Evolutionary conservation across 1,140 invertebrate species (phyloP).

Genomic region (Temnothorax nylanderi): DNA sequence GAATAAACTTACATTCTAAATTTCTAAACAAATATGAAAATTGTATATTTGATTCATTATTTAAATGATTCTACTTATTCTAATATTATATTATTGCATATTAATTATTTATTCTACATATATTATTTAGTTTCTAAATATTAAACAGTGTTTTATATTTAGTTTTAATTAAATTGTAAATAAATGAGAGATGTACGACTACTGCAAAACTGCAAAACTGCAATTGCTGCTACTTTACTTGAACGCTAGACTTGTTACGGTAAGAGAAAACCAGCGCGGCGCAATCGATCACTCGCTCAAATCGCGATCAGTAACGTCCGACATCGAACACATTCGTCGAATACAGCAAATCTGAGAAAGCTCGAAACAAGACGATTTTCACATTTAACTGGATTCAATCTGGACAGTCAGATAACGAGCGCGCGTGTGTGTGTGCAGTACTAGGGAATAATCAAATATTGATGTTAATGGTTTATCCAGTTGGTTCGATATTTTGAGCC

Average conservation of each 20-base stretch:
- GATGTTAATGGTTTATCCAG: conserved; percentile 43
- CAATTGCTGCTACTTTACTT: conserved; percentile 1
- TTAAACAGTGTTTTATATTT: neutral
- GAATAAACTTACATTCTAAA: neutral
- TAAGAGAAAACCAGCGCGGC: neutral
- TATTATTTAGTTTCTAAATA: neutral
- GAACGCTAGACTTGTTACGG: neutral
- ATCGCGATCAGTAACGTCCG: conserved; percentile 8
- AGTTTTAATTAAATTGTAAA: neutral
- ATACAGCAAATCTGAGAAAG: conserved; percentile 23
- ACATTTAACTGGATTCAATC: conserved; percentile 18
- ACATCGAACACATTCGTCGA: conserved; percentile 12
- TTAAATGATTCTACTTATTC: neutral
- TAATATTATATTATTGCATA: neutral
- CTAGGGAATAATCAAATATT: conserved; percentile 30
- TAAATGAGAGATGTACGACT: neutral
- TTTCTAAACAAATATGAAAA: neutral
- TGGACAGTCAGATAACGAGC: conserved; percentile 12
- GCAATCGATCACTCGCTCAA: conserved; percentile 9
- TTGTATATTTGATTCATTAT: neutral
- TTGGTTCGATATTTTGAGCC: conserved; percentile 8
- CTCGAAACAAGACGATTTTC: conserved; percentile 26
- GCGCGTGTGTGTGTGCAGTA: neutral
- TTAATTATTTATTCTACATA: neutral
- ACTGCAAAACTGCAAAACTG: neutral